Conservation (phyloP, 1,140 invertebrate genomes). For the Drosophila elegans region DNA sequence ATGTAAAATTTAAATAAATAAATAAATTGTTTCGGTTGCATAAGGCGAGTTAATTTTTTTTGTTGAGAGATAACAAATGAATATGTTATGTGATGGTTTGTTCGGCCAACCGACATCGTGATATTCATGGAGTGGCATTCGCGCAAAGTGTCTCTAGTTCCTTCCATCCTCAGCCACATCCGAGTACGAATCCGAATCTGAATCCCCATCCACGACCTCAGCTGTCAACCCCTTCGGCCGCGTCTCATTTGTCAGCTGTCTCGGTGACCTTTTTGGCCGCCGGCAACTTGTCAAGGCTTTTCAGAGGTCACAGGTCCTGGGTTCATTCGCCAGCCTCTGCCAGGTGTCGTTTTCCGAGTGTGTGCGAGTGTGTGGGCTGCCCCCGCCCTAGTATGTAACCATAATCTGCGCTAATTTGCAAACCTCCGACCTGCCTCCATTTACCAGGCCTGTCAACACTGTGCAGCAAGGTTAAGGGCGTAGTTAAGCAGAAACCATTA, state of each 20-base stretch:
- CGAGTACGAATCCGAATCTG: no score
- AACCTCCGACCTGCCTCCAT: conserved; percentile 8
- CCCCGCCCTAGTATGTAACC: conserved; percentile 7
- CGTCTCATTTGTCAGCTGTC: conserved; percentile 43
- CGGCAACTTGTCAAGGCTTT: conserved; percentile 39
- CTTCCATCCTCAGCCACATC: conserved; percentile 1
- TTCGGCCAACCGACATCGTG: conserved; percentile 7
- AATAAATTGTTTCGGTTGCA: no score
- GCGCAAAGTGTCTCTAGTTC: conserved; percentile 13
- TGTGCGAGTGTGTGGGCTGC: not conserved
- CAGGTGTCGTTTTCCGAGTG: conserved; percentile 27
- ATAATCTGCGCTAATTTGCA: conserved; percentile 58
- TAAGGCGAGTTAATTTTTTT: no score
- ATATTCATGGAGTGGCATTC: conserved; percentile 1
- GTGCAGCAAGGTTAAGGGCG: not conserved
- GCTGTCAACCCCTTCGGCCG: conserved; percentile 12
- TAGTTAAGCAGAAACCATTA: no score
- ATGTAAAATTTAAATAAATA: no score
- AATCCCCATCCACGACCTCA: not conserved
- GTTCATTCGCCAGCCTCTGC: not conserved
- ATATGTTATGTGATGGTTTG: not conserved
- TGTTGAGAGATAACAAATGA: conserved; percentile 2
- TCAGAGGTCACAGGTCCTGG: conserved; percentile 7
- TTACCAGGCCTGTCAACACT: conserved; percentile 9
- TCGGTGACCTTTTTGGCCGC: conserved; percentile 33